Evolutionary conservation across 2,113 vertebrate species (phyloP).

Genomic region (Elanoides forficatus): DNA sequence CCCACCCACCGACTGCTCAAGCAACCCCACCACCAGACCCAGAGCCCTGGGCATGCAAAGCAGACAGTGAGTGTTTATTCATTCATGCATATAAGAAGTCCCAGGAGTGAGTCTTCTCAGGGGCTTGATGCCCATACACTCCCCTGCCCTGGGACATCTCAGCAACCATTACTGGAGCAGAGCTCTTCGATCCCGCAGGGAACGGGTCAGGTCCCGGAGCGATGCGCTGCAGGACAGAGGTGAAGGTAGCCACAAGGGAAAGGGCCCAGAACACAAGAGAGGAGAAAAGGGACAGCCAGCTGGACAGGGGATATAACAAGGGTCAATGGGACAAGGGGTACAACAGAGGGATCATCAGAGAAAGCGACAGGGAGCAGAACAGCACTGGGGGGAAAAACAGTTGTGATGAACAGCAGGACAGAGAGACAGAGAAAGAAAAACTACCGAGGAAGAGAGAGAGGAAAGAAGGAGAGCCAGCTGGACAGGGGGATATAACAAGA

Average conservation of each 20-base stretch:
- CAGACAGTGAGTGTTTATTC: neutral
- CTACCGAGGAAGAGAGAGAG: neutral
- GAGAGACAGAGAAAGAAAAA: neutral
- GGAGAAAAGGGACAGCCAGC: neutral
- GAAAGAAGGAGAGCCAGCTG: neutral
- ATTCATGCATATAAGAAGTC: neutral
- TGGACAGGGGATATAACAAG: neutral
- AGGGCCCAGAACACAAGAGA: neutral
- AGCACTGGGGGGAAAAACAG: neutral
- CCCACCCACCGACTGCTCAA: no score
- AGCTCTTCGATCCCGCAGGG: neutral
- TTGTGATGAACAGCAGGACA: neutral
- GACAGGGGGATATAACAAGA: neutral
- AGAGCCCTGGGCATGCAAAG: neutral
- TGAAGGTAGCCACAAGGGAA: neutral
- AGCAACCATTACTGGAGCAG: neutral
- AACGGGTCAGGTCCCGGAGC: neutral
- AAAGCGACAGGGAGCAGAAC: neutral
- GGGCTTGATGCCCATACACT: neutral
- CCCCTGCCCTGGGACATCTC: neutral
- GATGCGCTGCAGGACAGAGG: neutral
- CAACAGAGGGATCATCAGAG: neutral
- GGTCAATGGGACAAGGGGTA: neutral
- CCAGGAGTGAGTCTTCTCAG: neutral
- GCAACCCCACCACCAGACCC: neutral